These are phyloP conservation scores for Phainopepla nitens DNA, from an alignment of 2,113 vertebrate genomes.

Conservation along the genomic window DNA sequence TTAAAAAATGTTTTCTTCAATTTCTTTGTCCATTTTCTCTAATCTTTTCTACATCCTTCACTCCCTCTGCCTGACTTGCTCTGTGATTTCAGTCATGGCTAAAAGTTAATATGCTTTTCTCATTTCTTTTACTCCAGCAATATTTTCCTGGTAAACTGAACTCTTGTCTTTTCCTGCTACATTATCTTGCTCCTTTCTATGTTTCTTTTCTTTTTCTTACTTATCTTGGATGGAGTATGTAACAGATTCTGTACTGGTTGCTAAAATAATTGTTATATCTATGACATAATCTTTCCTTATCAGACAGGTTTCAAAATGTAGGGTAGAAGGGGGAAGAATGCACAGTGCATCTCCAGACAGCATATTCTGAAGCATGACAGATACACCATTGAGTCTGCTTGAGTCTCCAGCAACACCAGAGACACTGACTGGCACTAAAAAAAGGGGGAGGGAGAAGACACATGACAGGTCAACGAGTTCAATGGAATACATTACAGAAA, in stretches of 20 bases:
- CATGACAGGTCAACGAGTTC: constrained; percentile 8
- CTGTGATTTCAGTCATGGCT: neutral
- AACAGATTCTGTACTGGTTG: neutral
- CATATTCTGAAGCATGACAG: constrained; percentile 7
- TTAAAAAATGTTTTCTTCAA: constrained; percentile 34
- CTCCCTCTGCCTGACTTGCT: neutral
- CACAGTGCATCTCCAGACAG: neutral
- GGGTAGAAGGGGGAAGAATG: neutral
- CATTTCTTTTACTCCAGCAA: neutral
- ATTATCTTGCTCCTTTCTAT: neutral
- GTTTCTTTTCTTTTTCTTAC: neutral
- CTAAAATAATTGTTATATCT: constrained; percentile 33
- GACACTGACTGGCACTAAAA: constrained; percentile 41
- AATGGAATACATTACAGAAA: neutral
- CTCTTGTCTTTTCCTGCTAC: neutral
- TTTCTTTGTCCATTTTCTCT: constrained; percentile 45
- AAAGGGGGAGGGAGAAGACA: neutral
- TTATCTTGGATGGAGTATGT: neutral
- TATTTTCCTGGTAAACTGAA: neutral
- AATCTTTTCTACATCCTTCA: neutral
- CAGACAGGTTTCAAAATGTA: constrained; percentile 20
- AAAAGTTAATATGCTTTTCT: neutral
- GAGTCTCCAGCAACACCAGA: neutral
- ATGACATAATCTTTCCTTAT: constrained; percentile 20
- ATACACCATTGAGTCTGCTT: neutral